Base-by-base conservation (phyloP, 2,113 vertebrate species). In the Beaufortia kweichowensis region DNA sequence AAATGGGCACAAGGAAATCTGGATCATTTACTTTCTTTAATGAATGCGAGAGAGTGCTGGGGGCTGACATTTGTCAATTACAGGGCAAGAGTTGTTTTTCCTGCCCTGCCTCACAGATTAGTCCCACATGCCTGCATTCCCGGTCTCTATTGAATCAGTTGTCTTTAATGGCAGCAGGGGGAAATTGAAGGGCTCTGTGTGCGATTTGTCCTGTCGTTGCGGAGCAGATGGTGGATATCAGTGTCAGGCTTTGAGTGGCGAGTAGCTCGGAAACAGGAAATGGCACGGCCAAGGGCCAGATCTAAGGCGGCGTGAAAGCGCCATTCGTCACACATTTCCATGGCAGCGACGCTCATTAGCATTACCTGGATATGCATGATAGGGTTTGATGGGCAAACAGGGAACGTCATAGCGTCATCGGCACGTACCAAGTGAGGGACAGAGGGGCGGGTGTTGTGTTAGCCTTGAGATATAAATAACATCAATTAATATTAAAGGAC, bases 261-360 rank as follows among this genome's bases (percentile, higher is more conserved):
- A 82, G 85, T 76, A 63, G 84, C 80, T 80, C 76, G 53, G 85
- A 81, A 87, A 82, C 78, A 81, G 79, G 80, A 81, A 83, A 86
- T 86, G 86, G 87, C 86, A 86, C 84, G 84, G 83, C 80, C 83
- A 79, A 77, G 79, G 82, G 60, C 81, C 80, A 81, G 87, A 87
- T 88, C 88, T 89, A 90, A 91, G 85, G 83, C 84, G 80, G 88
- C 84, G 74, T 90, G 86, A 89, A 89, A 90, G 83, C 81, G 69
- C 79, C 86, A 88, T 90, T 90, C 85, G 88, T 89, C 88, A 89
- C 87, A 86, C 89, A 88, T 90, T 81, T 82, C 88, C 86, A 85
- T 88, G 88, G 90, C 89, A 89, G 88, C 81, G 57, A 59, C 84
- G 87, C 88, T 91, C 87, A 91, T 91, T 91, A 91, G 87, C 86